Evolutionary conservation across 2,888 invertebrate genomes (phyloP).

Genomic region (Uropetala carovei): DNA sequence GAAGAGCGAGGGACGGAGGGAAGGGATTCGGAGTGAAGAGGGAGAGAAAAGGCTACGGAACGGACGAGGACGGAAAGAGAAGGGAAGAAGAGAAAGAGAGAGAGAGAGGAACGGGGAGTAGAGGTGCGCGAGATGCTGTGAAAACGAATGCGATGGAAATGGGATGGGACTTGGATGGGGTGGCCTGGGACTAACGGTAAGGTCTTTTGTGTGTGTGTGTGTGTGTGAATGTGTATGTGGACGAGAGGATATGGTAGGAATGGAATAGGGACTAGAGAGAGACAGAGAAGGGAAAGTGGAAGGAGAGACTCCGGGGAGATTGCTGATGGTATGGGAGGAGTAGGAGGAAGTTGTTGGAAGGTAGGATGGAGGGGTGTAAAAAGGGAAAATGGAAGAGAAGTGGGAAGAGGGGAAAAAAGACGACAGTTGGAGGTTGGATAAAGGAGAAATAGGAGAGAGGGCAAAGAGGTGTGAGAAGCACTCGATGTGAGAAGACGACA

Average conservation of each 20-base stretch:
- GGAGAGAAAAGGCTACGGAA: neutral
- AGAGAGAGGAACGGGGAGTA: neutral
- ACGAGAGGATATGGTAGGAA: too few relatives aligned
- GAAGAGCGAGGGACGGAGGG: too few relatives aligned
- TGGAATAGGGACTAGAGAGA: neutral
- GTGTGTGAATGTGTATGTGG: neutral
- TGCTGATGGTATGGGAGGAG: constrained; percentile 4
- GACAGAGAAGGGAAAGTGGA: neutral
- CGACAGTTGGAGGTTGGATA: neutral
- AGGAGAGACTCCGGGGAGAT: neutral
- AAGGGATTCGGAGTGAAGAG: neutral
- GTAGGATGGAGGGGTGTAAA: neutral
- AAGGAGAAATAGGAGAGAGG: neutral
- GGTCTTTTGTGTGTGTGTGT: neutral
- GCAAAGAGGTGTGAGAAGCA: neutral
- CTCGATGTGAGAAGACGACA: neutral
- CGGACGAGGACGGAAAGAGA: neutral
- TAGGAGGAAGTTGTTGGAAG: neutral
- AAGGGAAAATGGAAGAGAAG: neutral
- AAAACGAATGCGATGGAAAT: constrained; percentile 30
- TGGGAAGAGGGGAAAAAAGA: neutral
- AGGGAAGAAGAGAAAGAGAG: neutral
- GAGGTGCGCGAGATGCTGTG: neutral
- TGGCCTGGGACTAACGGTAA: neutral
- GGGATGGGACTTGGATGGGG: constrained; percentile 13